Conservation (phyloP, 2,113 vertebrate genomes). For the Gambusia affinis region DNA sequence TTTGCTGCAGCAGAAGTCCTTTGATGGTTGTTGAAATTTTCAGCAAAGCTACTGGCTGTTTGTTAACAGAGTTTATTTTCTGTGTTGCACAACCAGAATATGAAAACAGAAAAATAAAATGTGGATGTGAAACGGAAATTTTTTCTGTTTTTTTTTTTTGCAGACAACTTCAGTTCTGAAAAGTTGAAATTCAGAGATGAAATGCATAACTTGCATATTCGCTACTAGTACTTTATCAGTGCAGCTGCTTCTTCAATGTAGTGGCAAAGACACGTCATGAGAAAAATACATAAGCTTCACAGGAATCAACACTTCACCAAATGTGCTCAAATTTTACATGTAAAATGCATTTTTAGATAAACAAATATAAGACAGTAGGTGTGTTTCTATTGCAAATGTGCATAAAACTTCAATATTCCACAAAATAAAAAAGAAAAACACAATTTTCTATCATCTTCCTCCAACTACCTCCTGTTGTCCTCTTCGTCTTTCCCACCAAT, state of each 20-base stretch:
- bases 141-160: not conserved
- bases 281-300: not conserved
- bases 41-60: constrained; percentile 59
- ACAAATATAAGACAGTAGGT: no score
- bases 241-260: no score
- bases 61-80: constrained; percentile 62
- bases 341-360: not conserved
- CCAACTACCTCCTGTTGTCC: no score
- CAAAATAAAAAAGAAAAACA: no score
- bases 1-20: constrained; percentile 38
- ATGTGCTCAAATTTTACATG: not conserved
- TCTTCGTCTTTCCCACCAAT: no score
- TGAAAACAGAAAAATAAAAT: constrained; percentile 58
- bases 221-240: no score
- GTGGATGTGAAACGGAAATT: constrained; percentile 62
- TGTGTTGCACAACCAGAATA: constrained; percentile 65
- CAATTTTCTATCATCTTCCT: no score
- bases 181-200: no score
- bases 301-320: not conserved
- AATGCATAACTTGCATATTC: no score
- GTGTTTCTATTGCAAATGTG: no score
- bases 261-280: not conserved
- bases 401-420: no score
- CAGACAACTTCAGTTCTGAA: not conserved
- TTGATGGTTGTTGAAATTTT: constrained; percentile 45